phyloP scores from a whole-genome alignment of 2,888 invertebrate genomes.

The Erebia epiphron region DNA sequence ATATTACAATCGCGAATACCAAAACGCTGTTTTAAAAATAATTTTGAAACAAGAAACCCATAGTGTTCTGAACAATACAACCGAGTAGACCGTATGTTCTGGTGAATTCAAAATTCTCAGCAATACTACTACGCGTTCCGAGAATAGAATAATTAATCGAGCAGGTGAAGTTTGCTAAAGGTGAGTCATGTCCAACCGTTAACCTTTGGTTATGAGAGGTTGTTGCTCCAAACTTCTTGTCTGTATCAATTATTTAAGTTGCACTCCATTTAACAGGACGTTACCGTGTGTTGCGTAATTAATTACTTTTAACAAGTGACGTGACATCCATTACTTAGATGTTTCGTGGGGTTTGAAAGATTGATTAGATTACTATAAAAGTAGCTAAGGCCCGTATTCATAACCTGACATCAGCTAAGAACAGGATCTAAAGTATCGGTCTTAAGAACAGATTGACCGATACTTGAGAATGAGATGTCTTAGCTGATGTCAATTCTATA shows the following conservation, averaged over 20 bases:
- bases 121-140: conserved; percentile 9
- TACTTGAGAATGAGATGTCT: too few relatives aligned
- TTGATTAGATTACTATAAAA: too few relatives aligned
- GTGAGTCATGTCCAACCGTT: conserved; percentile 27
- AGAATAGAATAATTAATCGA: conserved; percentile 30
- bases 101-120: conserved; percentile 19
- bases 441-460: too few relatives aligned
- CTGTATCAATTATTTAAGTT: conserved; percentile 10
- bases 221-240: conserved; percentile 27
- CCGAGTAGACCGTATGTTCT: conserved; percentile 5
- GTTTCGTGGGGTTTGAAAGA: neutral
- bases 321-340: neutral
- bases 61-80: conserved; percentile 2
- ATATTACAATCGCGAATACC: too few relatives aligned
- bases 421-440: too few relatives aligned
- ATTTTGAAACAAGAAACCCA: neutral
- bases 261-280: conserved; percentile 8
- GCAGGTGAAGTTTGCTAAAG: conserved; percentile 30
- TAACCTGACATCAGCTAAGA: too few relatives aligned
- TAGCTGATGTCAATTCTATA: too few relatives aligned
- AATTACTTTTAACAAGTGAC: neutral
- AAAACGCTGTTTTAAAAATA: neutral
- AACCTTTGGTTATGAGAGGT: conserved; percentile 34
- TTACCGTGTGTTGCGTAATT: conserved; percentile 19
- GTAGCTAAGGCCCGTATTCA: too few relatives aligned